Conservation (phyloP, 1,140 invertebrate genomes). For the Drosophila bocki region DNA sequence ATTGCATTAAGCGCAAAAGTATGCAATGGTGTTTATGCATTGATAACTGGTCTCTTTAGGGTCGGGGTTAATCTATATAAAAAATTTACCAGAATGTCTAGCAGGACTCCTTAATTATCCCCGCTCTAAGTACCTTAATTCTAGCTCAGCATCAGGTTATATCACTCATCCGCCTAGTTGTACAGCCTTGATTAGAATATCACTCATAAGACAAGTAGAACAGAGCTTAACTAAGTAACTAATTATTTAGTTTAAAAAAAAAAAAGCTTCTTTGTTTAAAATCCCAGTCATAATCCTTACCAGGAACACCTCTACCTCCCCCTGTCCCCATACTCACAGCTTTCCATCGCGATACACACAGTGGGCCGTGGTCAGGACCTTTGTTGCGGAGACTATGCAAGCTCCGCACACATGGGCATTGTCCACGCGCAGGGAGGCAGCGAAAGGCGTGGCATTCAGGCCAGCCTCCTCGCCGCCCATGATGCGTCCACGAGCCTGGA, state of each 20-base stretch:
- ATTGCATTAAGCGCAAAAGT: neutral
- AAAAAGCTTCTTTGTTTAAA: neutral
- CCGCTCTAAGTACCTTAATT: neutral
- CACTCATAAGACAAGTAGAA: neutral
- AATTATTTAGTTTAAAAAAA: no score
- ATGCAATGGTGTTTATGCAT: neutral
- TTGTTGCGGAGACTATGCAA: conserved; percentile 41
- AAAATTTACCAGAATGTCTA: neutral
- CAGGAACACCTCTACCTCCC: neutral
- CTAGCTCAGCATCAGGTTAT: neutral
- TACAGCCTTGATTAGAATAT: neutral
- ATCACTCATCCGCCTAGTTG: neutral
- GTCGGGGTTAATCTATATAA: neutral
- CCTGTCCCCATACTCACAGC: conserved; percentile 50
- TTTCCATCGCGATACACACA: conserved; percentile 59
- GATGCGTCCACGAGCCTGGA: conserved; percentile 44
- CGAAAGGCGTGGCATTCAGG: conserved; percentile 52
- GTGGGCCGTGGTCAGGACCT: conserved; percentile 74
- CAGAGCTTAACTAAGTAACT: neutral
- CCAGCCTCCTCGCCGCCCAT: conserved; percentile 67
- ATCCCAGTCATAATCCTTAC: neutral
- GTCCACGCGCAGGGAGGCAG: conserved; percentile 69
- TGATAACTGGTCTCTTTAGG: neutral
- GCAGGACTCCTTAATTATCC: no score
- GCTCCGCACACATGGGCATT: conserved; percentile 72